Base-by-base conservation (phyloP, 92 coral and sea anemone species). In the Meandrina meandrites region DNA sequence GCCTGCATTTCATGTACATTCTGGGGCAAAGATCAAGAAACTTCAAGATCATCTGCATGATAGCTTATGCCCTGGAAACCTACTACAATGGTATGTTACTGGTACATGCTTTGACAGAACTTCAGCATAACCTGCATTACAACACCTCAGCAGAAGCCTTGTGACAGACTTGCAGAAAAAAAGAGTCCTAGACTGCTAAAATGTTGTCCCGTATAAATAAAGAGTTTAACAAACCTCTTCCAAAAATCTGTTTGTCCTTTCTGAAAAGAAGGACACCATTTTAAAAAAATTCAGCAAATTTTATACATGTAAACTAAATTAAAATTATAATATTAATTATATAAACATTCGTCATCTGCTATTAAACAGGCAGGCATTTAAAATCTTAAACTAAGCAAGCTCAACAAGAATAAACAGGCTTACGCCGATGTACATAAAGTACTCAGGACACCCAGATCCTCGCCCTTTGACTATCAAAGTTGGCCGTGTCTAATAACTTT, bases 181-280 rank as follows among this genome's bases (percentile, higher is more conserved):
- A 60, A 24, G 6, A 5, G 24, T 60, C 27, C 30, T 22, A 57
- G 3, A 56, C 0, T 56, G 3, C 22, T 56, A 18, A 1, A 21
- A 1, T 60, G 31, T 5, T 64, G 17, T 28, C n/a, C n/a, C n/a
- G 24, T 64, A 66, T 1, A 1, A 28, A 0, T 8, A 78, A 57
- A 34, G 17, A 47, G 1, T 21, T n/a, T 11, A 11, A 88, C 94
- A 79, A 79, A 94, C 97, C 97, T 88, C 45, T 93, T 87, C 97
- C 97, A 94, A 88, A 94, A 94, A 82, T 94, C 95, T 56, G 97
- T 94, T 83, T 94, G 93, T 27, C 91, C 97, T 48, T 68, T 90
- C 97, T 94, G 90, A 53, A 87, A 91, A 48, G 75, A 73, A 79
- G 73, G 64, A 31, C 54, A 66, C 76, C 12, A 37, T 71, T 34